Evolutionary conservation across 2,113 vertebrate species (phyloP), one percentile per base, ranked within the genome.

Genomic region (Bujurquina vittata): DNA sequence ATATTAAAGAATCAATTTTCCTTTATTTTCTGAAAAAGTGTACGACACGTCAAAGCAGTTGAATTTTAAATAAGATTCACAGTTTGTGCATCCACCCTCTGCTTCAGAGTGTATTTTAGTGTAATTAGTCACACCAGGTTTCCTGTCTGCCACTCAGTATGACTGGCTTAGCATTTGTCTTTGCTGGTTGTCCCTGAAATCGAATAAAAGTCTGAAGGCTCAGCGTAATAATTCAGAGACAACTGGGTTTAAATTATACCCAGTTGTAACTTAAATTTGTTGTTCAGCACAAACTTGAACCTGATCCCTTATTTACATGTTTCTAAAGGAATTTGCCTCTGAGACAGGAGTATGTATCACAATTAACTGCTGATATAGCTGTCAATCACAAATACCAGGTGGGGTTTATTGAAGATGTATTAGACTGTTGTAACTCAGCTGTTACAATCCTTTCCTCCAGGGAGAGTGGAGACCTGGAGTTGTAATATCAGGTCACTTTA

Each of bases 401-500:
- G 22, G 20, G 54, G 46, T 17, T 29, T 3, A 2, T 60, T 4
- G 52, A 73, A 9, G 20, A 56, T 3, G 1, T 20, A 58, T 31
- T n/a, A 67, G 49, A 65, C 3, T 1, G 10, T 22, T 26, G 7
- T 78, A 11, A 75, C 46, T 5, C 75, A 20, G 82, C n/a, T 11
- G 3, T 31, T 80, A 7, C 7, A 2, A 56, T 58, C 15, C 14
- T 54, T 4, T 81, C 56, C 88, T 80, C 6, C 92, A 99, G 98
- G 95, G 93, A 65, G 94, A 96, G 49, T 99, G 98, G 98, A 94
- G 91, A 90, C 97, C 98, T 54, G 96, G 94, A 59, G 96, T 98
- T 80, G 96, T 98, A 60, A 95, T 99, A 92, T 99, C 98, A 4
- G 98, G 98, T 79, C 98, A 99, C 94, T 99, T 98, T 88, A 95